These are phyloP conservation scores for Nipponia nippon DNA, from an alignment of 2,113 vertebrate species.

Conservation along the genomic window DNA sequence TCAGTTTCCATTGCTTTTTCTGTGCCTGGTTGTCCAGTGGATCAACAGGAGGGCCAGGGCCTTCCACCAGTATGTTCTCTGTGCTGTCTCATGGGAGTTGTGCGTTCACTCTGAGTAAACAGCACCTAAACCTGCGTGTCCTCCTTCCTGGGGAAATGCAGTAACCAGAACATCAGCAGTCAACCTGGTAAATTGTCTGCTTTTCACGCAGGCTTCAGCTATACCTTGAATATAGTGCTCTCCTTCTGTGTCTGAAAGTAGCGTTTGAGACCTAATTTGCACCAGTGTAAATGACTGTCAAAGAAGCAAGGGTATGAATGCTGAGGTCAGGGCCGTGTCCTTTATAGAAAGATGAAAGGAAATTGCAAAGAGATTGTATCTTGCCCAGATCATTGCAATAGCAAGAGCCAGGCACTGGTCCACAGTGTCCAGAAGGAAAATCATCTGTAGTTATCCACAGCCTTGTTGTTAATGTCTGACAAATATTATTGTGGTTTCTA, in stretches of 20 bases:
- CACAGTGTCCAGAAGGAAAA: neutral
- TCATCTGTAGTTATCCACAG: neutral
- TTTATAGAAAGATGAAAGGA: neutral
- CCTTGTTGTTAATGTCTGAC: neutral
- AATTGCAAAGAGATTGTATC: neutral
- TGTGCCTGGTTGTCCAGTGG: neutral
- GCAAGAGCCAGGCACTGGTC: neutral
- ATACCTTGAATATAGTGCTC: neutral
- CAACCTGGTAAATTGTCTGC: neutral
- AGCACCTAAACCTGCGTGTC: neutral
- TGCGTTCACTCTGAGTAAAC: neutral
- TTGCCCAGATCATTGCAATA: neutral
- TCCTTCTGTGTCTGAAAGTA: neutral
- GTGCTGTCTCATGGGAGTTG: neutral
- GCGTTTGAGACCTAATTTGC: neutral
- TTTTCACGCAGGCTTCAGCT: neutral
- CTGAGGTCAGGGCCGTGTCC: neutral
- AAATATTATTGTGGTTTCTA: neutral
- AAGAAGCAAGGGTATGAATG: neutral
- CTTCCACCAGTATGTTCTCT: neutral
- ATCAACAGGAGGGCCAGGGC: neutral
- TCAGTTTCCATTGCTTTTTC: neutral
- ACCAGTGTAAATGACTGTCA: neutral
- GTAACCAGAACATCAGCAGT: neutral
- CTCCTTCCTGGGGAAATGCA: neutral